A percentile compares a stretch with the other conserved stretches of the same genome.
Evolutionary conservation across 2,797 vertebrate species (phyloP).

Genomic region (Danio aesculapii): DNA sequence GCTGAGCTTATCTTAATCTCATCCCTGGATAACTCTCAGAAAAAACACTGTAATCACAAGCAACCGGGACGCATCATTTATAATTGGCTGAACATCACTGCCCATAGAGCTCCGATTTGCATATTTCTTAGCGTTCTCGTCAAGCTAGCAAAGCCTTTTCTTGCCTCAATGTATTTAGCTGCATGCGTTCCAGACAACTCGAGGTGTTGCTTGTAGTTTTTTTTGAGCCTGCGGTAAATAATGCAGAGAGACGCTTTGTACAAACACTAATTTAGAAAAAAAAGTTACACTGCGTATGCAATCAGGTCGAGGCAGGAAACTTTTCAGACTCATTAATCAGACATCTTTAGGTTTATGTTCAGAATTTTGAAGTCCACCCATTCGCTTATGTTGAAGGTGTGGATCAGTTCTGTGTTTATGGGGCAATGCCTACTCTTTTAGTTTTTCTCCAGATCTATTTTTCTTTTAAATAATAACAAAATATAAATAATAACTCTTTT

Average conservation of each 20-base stretch:
- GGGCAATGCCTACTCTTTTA: too few species aligned
- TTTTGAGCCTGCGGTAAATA: constrained; percentile 6
- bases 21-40: constrained; percentile 42
- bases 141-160: constrained; percentile 55
- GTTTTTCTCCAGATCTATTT: too few species aligned
- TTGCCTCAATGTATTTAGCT: constrained; percentile 51
- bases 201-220: constrained; percentile 46
- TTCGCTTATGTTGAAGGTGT: not conserved
- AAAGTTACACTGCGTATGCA: not conserved
- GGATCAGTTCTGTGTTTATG: not conserved
- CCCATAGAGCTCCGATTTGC: constrained; percentile 50
- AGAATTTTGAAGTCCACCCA: not conserved
- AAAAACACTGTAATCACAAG: constrained; percentile 55
- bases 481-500: too few species aligned
- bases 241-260: constrained; percentile 2
- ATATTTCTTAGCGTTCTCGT: constrained; percentile 56
- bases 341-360: constrained; percentile 6
- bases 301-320: not conserved
- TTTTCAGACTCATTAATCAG: constrained; percentile 18
- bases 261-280: not conserved
- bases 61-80: constrained; percentile 46
- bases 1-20: constrained; percentile 28
- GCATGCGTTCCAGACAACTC: constrained; percentile 35
- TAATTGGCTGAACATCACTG: constrained; percentile 59
- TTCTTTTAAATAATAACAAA: too few species aligned